Evolutionary conservation across 2,888 invertebrate genomes (phyloP).

Genomic region (Tipula vernalis): DNA sequence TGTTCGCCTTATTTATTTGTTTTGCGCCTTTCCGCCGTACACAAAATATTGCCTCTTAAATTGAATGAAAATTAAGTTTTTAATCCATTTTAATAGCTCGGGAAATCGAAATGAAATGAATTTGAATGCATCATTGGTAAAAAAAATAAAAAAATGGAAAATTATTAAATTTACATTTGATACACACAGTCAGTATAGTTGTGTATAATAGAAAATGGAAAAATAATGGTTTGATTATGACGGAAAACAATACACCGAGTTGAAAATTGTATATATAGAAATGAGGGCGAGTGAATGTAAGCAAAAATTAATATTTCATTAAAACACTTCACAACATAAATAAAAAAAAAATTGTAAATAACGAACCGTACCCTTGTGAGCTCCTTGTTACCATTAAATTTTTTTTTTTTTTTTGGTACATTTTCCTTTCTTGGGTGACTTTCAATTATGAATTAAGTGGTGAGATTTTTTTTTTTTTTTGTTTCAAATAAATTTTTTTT

Average conservation of each 20-base stretch:
- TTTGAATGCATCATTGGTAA: background rate
- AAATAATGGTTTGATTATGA: slow-evolving; percentile 4
- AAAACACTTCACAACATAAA: slow-evolving; percentile 4
- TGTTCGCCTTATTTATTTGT: background rate
- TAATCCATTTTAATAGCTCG: slow-evolving; percentile 4
- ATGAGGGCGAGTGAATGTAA: background rate
- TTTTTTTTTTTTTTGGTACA: background rate
- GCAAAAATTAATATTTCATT: slow-evolving; percentile 4
- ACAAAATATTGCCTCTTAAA: background rate
- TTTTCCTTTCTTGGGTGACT: background rate
- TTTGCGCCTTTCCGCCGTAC: background rate
- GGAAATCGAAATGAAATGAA: background rate
- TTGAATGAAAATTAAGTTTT: slow-evolving; percentile 4
- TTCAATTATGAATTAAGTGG: slow-evolving; percentile 4
- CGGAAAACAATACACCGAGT: background rate
- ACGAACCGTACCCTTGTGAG: slow-evolving; percentile 4
- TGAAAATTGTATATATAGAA: background rate
- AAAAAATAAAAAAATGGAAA: background rate
- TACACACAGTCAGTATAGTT: background rate
- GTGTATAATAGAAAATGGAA: background rate
- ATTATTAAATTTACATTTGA: background rate
- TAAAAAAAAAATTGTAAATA: background rate
- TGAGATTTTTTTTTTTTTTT: background rate
- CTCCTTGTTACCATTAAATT: background rate
- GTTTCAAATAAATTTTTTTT: background rate